Percentiles rank a stretch among this genome's conserved stretches.
These are phyloP conservation scores for Trachops cirrhosus DNA, from an alignment of 2,797 vertebrate species.

Conservation along the genomic window DNA sequence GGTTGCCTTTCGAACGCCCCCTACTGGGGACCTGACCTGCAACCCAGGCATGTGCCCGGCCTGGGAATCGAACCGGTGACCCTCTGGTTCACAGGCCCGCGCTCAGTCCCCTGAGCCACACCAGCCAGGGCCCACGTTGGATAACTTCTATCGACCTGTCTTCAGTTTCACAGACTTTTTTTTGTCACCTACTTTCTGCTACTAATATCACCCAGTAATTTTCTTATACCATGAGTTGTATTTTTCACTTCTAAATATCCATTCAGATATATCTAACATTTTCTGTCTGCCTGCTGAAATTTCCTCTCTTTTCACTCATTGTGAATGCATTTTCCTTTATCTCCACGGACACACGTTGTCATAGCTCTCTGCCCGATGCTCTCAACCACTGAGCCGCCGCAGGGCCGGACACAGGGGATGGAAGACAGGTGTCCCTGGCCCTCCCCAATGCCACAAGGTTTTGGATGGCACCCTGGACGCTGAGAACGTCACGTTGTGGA, in stretches of 20 bases:
- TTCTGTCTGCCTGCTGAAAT: not conserved
- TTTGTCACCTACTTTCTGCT: not conserved
- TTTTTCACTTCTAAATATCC: not conserved
- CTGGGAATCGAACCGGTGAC: too few relatives aligned
- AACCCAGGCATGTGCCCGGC: too few relatives aligned
- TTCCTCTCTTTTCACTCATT: not conserved
- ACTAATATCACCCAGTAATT: too few relatives aligned
- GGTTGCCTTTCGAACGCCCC: too few relatives aligned
- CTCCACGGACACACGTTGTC: accelerated
- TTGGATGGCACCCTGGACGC: too few relatives aligned
- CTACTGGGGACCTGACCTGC: too few relatives aligned
- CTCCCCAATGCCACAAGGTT: accelerated
- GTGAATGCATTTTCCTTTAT: not conserved
- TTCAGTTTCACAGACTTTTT: not conserved
- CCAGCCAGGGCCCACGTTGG: too few relatives aligned
- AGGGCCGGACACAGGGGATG: too few relatives aligned
- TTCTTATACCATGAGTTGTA: not conserved
- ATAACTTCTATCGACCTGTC: not conserved
- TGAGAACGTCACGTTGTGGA: accelerated
- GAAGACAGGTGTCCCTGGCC: accelerated
- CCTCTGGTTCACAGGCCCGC: too few relatives aligned
- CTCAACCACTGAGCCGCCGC: not conserved
- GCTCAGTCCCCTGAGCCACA: too few relatives aligned
- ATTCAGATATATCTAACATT: not conserved
- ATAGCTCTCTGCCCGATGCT: accelerated